A percentile compares a stretch with the other conserved stretches of the same genome.
Conservation (phyloP, 2,888 invertebrate species). For the Fissipunctia ypsillon region DNA sequence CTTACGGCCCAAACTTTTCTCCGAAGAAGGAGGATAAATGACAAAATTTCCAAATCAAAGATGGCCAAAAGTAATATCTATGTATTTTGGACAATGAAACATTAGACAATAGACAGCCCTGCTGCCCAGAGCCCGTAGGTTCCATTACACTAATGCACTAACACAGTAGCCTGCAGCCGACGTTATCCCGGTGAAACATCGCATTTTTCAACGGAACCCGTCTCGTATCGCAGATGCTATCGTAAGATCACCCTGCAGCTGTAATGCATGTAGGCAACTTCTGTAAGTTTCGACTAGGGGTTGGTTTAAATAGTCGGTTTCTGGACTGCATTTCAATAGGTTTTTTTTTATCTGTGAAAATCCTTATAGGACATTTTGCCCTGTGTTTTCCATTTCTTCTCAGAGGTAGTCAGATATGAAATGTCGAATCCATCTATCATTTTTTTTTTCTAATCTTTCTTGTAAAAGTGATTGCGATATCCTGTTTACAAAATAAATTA, state of each 20-base stretch:
- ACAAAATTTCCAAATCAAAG: background rate
- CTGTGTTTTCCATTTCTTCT: too few relatives aligned
- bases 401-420: too few relatives aligned
- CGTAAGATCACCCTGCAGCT: constrained; percentile 39
- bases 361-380: background rate
- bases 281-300: background rate
- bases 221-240: constrained; percentile 58
- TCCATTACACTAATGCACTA: constrained; percentile 68
- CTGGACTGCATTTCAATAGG: background rate
- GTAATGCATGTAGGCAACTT: constrained; percentile 28
- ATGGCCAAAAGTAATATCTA: background rate
- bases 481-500: too few relatives aligned
- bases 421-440: too few relatives aligned
- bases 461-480: too few relatives aligned
- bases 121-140: constrained; percentile 21
- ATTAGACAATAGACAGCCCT: constrained; percentile 44
- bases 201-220: constrained; percentile 61
- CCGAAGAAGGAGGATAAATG: background rate
- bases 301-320: background rate
- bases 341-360: background rate
- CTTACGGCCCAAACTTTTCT: too few relatives aligned
- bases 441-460: too few relatives aligned
- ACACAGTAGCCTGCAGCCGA: constrained; percentile 55
- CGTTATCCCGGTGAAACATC: constrained; percentile 56
- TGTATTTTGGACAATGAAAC: background rate